Base-by-base conservation (phyloP, 2,888 invertebrate genomes). In the Epinotia ramella region DNA sequence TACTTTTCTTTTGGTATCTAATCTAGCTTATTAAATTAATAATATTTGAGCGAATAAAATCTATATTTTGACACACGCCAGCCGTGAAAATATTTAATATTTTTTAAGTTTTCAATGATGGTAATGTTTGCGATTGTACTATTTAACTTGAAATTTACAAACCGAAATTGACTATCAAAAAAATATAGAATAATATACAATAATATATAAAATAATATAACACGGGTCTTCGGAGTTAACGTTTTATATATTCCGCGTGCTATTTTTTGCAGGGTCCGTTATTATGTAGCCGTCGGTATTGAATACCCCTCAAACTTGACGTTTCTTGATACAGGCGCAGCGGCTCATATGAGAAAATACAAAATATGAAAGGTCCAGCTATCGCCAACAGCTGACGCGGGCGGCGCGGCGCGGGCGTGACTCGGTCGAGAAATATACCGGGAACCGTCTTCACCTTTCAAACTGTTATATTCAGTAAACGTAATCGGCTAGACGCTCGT, bases 301-400 rank as follows among this genome's bases (percentile, higher is more conserved):
- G 76, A 76, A 76, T 67, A 53, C 62, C 56, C 28, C 67, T 76
- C 76, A 71, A 72, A 72, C 62, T 67, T 76, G 76, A 76, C 76
- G 67, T 76, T 57, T 72, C 63, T 76, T 76, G 76, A 76, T 76
- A 76, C 76, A 76, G 66, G 71, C 60, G 62, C 53, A 67, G n/a
- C 71, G 57, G 56, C 63, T 67, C 71, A 76, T 76, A 76, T 76
- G 76, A 72, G 76, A 72, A 75, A 71, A 76, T 76, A 76, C 72
- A 72, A 75, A 71, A 76, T 76, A 76, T 76, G 66, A 76, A 76
- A 72, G 76, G 72, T 56, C 75, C 66, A 28, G 28, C 76, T 57
- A 76, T 76, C 76, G 71, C 76, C 76, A 76, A 20, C 76, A 76
- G 76, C 76, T 76, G 76, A 72, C 71, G 76, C 71, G 70, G 66